phyloP scores from a whole-genome alignment of 2,888 invertebrate genomes.

The Clusia tigrina region DNA sequence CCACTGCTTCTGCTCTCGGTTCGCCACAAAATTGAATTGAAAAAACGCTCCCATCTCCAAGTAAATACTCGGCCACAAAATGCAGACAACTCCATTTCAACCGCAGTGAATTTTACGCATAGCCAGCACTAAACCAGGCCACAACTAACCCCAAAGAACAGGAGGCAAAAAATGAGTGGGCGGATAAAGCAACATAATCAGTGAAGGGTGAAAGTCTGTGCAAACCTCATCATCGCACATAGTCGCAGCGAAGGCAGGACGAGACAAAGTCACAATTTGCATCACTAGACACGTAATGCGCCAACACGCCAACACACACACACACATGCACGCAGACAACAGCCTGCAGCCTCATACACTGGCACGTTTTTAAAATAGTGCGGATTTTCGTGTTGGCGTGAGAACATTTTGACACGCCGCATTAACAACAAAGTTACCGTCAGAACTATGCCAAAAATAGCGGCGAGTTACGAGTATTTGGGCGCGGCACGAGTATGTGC shows the following conservation, averaged over 20 bases:
- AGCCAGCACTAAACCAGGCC: constrained; percentile 20
- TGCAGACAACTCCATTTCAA: constrained; percentile 14
- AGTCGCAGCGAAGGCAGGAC: not conserved
- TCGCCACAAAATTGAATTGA: no score
- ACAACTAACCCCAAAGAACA: not conserved
- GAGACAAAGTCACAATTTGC: constrained; percentile 30
- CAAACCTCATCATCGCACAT: constrained; percentile 41
- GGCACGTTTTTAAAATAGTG: not conserved
- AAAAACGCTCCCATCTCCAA: no score
- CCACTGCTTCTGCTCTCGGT: no score
- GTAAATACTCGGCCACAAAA: not conserved
- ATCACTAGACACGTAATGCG: not conserved
- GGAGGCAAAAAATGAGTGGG: not conserved
- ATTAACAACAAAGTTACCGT: constrained; percentile 40
- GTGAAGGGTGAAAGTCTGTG: constrained; percentile 35
- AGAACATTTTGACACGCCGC: constrained; percentile 6
- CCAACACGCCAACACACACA: constrained; percentile 8
- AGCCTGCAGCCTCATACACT: not conserved
- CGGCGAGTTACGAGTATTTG: constrained; percentile 50
- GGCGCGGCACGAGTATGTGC: constrained; percentile 32
- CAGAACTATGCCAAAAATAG: constrained; percentile 51
- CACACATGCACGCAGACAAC: constrained; percentile 1
- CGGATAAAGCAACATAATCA: constrained; percentile 37
- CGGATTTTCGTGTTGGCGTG: not conserved
- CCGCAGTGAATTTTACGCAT: constrained; percentile 12